Conservation (phyloP, 2,888 invertebrate species). For the Theretra japonica region DNA sequence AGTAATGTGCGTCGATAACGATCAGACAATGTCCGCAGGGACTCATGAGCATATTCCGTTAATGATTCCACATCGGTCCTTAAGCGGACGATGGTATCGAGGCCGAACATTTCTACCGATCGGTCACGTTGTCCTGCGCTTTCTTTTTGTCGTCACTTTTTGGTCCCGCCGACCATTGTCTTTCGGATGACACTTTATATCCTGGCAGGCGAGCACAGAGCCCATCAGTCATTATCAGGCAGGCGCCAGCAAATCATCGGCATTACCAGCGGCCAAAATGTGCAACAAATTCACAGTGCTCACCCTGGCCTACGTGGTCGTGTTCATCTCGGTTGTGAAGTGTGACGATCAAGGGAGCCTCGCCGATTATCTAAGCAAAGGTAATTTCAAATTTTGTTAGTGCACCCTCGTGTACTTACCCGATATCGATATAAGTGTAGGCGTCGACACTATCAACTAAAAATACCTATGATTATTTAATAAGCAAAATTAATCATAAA, state of each 20-base stretch:
- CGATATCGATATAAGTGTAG: background rate
- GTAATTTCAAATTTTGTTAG: slow-evolving; percentile 47
- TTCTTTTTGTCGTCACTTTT: slow-evolving; percentile 77
- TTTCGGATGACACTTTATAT: slow-evolving; percentile 80
- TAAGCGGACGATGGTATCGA: slow-evolving; percentile 64
- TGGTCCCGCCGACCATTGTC: slow-evolving; percentile 78
- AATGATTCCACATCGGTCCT: slow-evolving; percentile 76
- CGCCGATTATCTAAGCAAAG: slow-evolving; percentile 64
- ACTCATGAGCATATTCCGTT: slow-evolving; percentile 59
- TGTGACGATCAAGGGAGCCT: slow-evolving; percentile 60
- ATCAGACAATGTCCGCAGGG: slow-evolving; percentile 69
- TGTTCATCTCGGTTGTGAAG: slow-evolving; percentile 68
- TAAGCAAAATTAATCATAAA: no score
- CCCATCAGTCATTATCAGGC: slow-evolving; percentile 73
- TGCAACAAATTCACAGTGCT: slow-evolving; percentile 70
- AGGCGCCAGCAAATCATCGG: slow-evolving; percentile 57
- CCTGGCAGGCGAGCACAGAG: slow-evolving; percentile 68
- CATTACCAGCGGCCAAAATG: slow-evolving; percentile 54
- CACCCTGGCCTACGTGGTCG: slow-evolving; percentile 64
- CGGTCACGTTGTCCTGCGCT: slow-evolving; percentile 80
- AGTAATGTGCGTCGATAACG: slow-evolving; percentile 61
- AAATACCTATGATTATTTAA: no score
- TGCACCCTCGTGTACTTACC: background rate
- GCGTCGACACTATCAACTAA: background rate
- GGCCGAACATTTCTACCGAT: slow-evolving; percentile 74